Base-by-base conservation (phyloP, 2,797 vertebrate genomes). In the Lepilemur septentrionalis region DNA sequence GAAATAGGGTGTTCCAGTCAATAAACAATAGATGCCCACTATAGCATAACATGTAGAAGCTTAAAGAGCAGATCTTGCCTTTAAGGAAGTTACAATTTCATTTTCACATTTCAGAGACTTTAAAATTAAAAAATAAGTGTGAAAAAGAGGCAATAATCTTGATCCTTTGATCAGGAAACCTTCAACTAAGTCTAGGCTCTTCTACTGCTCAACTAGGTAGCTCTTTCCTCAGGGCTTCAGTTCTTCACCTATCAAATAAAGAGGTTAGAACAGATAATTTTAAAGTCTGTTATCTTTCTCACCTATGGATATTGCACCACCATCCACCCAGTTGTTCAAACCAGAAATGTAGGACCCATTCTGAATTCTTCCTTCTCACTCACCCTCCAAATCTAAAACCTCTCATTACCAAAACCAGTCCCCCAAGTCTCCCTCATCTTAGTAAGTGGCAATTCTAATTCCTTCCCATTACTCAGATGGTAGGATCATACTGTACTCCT, bases 301-400 rank as follows among this genome's bases (percentile, higher is more conserved):
- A 91, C 59, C 23, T 79, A 91, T 46, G 7, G 10, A 93, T 67
- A 94, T 59, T 84, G 17, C 7, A 69, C 14, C 23, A 76, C 30
- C 14, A 67, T 43, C 46, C 9, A 92, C 6, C 7, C 32, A 91
- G 14, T 81, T 93, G 18, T 13, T 95, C 82, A 92, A 85, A 52
- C 10, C 61, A 94, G 50, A 92, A 94, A 91, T 52, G 28, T 28
- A 92, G 15, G 7, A 55, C 17, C 59, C 13, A 92, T 78, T 75
- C 78, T 89, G 48, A 94, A 46, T 91, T 92, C 41, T 89, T 91
- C 13, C 38, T 80, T 94, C 81, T 80, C 32, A 4, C 35, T 91
- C 7, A 90, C 22, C 30, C 22, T 65, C 43, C 28, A 86, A 89
- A 81, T 81, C 13, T 81, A 63, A 81, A 72, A 88, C 1, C 1